Evolutionary conservation across 2,888 invertebrate species (phyloP).

Genomic region (Cecidostiba fungosa): DNA sequence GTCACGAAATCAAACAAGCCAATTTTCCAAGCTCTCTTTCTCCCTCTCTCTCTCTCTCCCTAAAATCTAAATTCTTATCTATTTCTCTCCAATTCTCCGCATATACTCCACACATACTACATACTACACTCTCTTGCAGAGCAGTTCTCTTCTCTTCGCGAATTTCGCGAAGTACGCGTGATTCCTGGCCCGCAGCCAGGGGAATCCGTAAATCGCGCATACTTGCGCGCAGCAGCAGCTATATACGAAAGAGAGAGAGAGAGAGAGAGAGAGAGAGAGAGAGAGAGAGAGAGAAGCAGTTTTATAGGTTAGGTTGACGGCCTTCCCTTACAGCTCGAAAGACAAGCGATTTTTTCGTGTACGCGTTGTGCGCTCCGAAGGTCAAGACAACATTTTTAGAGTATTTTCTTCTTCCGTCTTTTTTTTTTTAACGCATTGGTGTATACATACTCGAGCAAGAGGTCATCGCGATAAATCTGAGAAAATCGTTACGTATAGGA

Average conservation of each 20-base stretch:
- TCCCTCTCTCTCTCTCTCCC: not conserved
- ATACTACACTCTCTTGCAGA: not conserved
- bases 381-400: conserved; percentile 61
- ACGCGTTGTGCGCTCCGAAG: conserved; percentile 41
- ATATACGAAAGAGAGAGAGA: not conserved
- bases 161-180: conserved; percentile 26
- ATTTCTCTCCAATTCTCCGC: not conserved
- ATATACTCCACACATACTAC: no score
- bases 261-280: no score
- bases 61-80: no score
- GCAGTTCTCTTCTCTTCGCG: not conserved
- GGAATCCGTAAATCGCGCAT: conserved; percentile 51
- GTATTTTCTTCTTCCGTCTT: conserved; percentile 8
- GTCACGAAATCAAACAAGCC: not conserved
- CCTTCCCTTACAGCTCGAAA: conserved; percentile 22
- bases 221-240: conserved; percentile 7
- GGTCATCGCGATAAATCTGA: not conserved
- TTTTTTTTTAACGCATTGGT: not conserved
- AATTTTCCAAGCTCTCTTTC: not conserved
- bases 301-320: conserved; percentile 56
- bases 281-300: not conserved
- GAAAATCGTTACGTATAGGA: not conserved
- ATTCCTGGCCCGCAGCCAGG: conserved; percentile 50
- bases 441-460: not conserved
- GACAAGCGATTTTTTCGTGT: conserved; percentile 35